These are phyloP conservation scores for Heliconius ethilla DNA, from an alignment of 2,888 invertebrate species.

Conservation along the genomic window DNA sequence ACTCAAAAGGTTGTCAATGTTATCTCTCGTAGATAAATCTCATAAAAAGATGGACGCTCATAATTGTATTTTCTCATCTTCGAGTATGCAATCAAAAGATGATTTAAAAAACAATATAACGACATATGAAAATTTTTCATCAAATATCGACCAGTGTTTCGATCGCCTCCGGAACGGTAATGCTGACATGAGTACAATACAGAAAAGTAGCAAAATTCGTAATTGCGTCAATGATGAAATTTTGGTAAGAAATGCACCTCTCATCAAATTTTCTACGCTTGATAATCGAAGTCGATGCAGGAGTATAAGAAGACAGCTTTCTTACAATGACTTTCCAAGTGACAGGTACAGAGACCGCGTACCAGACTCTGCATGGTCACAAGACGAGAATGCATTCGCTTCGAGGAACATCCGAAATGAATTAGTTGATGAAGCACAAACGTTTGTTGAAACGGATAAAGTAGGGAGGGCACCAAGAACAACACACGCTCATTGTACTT, in stretches of 20 bases:
- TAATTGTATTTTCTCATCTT: constrained; percentile 71
- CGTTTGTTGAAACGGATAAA: constrained; percentile 69
- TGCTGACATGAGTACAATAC: constrained; percentile 57
- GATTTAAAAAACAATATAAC: constrained; percentile 65
- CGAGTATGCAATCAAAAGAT: constrained; percentile 69
- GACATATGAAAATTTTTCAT: constrained; percentile 76
- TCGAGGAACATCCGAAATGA: constrained; percentile 66
- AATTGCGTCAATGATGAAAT: constrained; percentile 73
- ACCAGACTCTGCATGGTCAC: constrained; percentile 66
- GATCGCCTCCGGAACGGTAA: constrained; percentile 69
- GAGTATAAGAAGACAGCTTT: constrained; percentile 76
- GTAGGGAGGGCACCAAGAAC: constrained; percentile 58
- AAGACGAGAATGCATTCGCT: constrained; percentile 64
- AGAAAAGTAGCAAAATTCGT: constrained; percentile 69
- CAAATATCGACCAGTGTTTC: constrained; percentile 78
- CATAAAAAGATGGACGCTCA: constrained; percentile 74
- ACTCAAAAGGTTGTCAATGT: constrained; percentile 74
- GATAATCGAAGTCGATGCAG: constrained; percentile 76
- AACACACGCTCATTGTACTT: constrained; percentile 70
- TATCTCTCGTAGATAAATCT: constrained; percentile 74
- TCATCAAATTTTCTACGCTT: constrained; percentile 75
- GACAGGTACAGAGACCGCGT: constrained; percentile 70
- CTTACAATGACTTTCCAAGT: constrained; percentile 77
- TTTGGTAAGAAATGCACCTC: constrained; percentile 62
- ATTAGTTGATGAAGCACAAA: constrained; percentile 66